Evolutionary conservation across 2,888 invertebrate genomes (phyloP).

Genomic region (Amblyteles armatorius): DNA sequence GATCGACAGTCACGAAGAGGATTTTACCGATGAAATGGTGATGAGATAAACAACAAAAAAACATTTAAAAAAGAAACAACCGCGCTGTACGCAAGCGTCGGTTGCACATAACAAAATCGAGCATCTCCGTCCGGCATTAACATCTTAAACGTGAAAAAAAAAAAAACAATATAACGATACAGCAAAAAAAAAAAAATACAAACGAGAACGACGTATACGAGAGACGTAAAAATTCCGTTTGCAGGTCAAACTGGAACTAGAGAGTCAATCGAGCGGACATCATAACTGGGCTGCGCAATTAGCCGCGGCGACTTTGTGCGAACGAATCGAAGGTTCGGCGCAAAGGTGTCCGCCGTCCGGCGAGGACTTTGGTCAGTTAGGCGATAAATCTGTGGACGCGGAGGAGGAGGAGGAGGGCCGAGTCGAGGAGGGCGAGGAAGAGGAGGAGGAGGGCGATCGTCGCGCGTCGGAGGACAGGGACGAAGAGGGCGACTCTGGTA

Average conservation of each 20-base stretch:
- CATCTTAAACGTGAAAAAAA: slow-evolving; percentile 27
- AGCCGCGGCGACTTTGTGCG: slow-evolving; percentile 76
- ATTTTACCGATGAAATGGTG: slow-evolving; percentile 83
- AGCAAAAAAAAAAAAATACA: not conserved
- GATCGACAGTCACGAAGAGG: slow-evolving; percentile 81
- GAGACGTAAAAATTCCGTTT: slow-evolving; percentile 59
- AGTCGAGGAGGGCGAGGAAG: slow-evolving; percentile 12
- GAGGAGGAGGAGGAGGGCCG: slow-evolving; percentile 6
- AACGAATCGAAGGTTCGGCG: slow-evolving; percentile 78
- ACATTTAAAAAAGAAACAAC: slow-evolving; percentile 1
- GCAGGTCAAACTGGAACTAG: slow-evolving; percentile 81
- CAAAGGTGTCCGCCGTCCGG: slow-evolving; percentile 71
- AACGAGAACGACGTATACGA: slow-evolving; percentile 20
- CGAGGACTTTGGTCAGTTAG: slow-evolving; percentile 4
- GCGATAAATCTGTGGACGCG: slow-evolving; percentile 10
- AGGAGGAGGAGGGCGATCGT: slow-evolving; percentile 4
- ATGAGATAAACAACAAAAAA: slow-evolving; percentile 56
- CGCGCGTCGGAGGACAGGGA: slow-evolving; percentile 11
- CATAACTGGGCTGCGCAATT: slow-evolving; percentile 80
- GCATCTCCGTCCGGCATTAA: slow-evolving; percentile 16
- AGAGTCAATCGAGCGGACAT: slow-evolving; percentile 78
- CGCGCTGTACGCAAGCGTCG: not conserved
- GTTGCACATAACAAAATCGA: slow-evolving; percentile 26
- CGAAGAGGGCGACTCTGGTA: slow-evolving; percentile 25
- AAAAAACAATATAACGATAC: slow-evolving; percentile 9